A percentile compares a stretch with the other conserved stretches of the same genome.
Conservation (phyloP, 2,113 vertebrate genomes). For the Parotia lawesii region DNA sequence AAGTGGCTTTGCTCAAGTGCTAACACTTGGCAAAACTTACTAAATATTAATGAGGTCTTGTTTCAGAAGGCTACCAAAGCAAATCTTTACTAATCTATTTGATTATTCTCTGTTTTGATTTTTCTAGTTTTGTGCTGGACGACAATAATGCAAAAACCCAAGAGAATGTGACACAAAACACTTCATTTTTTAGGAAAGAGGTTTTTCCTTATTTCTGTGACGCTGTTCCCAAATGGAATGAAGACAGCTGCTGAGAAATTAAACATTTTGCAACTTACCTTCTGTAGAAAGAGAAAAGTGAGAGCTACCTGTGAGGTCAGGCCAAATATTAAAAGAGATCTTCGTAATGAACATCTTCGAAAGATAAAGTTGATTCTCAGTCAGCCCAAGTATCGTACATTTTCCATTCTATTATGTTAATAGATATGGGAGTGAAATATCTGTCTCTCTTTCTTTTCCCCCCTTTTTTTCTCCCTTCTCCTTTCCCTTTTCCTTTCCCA, state of each 20-base stretch:
- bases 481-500: background rate
- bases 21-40: background rate
- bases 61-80: background rate
- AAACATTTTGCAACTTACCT: background rate
- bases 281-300: background rate
- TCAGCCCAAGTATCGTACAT: background rate
- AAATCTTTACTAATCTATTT: background rate
- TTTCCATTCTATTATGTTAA: background rate
- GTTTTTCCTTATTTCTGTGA: background rate
- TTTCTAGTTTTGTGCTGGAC: background rate
- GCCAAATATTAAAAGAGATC: background rate
- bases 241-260: background rate
- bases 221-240: background rate
- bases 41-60: background rate
- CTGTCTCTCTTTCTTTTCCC: background rate
- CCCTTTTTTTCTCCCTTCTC: rapidly evolving
- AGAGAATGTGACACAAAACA: background rate
- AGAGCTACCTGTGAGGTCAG: background rate
- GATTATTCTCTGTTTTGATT: background rate
- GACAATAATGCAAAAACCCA: background rate
- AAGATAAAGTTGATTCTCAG: background rate
- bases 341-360: background rate
- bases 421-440: background rate
- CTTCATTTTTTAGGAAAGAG: background rate
- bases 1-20: background rate